Evolutionary conservation across 2,888 invertebrate species (phyloP).

Genomic region (Athetis lepigone): DNA sequence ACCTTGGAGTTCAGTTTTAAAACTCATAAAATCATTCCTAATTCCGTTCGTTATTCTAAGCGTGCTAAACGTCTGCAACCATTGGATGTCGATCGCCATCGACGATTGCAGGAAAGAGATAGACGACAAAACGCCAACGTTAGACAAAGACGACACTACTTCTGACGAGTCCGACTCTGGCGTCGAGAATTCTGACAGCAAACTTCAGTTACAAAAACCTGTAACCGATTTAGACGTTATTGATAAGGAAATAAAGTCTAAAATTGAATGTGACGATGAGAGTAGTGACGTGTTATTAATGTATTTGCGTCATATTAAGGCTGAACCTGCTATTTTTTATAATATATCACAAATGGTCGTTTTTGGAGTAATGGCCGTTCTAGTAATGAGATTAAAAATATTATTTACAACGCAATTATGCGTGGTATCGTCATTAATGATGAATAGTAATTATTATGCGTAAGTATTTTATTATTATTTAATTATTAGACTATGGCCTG

Average conservation of each 20-base stretch:
- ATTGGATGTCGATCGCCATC: constrained; percentile 74
- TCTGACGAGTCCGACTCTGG: constrained; percentile 89
- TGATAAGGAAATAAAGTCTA: constrained; percentile 64
- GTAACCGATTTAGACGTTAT: constrained; percentile 69
- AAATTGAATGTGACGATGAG: constrained; percentile 65
- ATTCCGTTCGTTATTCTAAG: constrained; percentile 90
- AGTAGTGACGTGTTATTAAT: constrained; percentile 45
- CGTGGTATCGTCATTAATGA: constrained; percentile 92
- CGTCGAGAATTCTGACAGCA: constrained; percentile 86
- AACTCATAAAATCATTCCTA: constrained; percentile 89
- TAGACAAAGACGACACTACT: constrained; percentile 63
- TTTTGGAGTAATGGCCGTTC: constrained; percentile 93
- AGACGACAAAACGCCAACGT: constrained; percentile 50
- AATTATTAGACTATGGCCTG: too few relatives aligned
- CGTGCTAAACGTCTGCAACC: constrained; percentile 76
- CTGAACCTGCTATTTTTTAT: constrained; percentile 92
- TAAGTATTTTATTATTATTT: constrained; percentile 67
- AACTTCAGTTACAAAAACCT: constrained; percentile 70
- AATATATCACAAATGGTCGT: constrained; percentile 93
- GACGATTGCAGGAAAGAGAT: constrained; percentile 61
- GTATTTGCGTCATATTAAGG: constrained; percentile 76
- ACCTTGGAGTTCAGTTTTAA: constrained; percentile 87
- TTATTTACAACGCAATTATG: constrained; percentile 95
- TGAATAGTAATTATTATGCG: constrained; percentile 90
- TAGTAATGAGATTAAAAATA: constrained; percentile 95